These are phyloP conservation scores for Drosophila nebulosa DNA, from an alignment of 1,140 invertebrate species.

Conservation along the genomic window DNA sequence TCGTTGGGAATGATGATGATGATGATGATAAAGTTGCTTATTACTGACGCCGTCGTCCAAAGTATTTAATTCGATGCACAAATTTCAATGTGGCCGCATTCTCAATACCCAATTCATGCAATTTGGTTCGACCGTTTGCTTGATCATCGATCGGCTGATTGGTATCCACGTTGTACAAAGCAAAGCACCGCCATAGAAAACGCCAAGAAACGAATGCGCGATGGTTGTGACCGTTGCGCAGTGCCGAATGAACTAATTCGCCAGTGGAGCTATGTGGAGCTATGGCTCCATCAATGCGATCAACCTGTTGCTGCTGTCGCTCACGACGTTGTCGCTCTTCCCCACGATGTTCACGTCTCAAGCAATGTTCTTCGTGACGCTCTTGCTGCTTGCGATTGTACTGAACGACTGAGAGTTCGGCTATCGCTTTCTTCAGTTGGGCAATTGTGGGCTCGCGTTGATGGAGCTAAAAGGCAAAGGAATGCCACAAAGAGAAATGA, in stretches of 20 bases:
- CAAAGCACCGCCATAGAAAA: slow-evolving; percentile 86
- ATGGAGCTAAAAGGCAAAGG: slow-evolving; percentile 49
- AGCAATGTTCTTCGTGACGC: slow-evolving; percentile 42
- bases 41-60: slow-evolving; percentile 61
- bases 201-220: slow-evolving; percentile 85
- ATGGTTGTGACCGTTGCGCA: slow-evolving; percentile 72
- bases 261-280: slow-evolving; percentile 55
- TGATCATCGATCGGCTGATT: slow-evolving; percentile 73
- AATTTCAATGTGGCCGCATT: slow-evolving; percentile 85
- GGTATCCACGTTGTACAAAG: slow-evolving; percentile 81
- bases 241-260: slow-evolving; percentile 73
- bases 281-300: slow-evolving; percentile 17
- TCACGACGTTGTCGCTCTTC: slow-evolving; percentile 8
- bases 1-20: not conserved
- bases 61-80: slow-evolving; percentile 82
- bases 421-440: slow-evolving; percentile 70
- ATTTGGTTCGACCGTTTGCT: slow-evolving; percentile 81
- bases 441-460: slow-evolving; percentile 66
- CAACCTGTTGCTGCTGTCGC: slow-evolving; percentile 47
- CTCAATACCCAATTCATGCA: slow-evolving; percentile 82
- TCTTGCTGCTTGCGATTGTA: slow-evolving; percentile 60
- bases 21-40: not conserved
- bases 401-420: slow-evolving; percentile 54
- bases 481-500: not conserved
- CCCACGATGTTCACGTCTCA: slow-evolving; percentile 32